Evolutionary conservation across 2,888 invertebrate genomes (phyloP), one percentile per base, ranked within the genome.

Genomic region (Agonopterix arenella): DNA sequence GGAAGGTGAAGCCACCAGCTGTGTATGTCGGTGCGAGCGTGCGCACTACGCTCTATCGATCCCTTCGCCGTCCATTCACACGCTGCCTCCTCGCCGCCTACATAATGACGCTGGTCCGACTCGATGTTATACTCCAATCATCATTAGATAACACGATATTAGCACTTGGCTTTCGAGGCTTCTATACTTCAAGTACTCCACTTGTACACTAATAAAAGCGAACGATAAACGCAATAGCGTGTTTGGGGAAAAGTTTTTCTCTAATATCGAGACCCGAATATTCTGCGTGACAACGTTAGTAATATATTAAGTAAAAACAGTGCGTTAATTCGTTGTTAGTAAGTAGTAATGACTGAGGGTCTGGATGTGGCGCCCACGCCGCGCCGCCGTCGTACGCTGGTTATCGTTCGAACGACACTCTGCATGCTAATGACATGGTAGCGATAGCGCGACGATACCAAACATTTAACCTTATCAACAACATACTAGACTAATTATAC

Each of bases 21-120:
- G 85, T 73, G 69, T 50, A 40, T 64, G 59, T 59, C 61, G 60
- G 13, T 3, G 8, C 51, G 55, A 58, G 57, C 77, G 77, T 66
- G 71, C 78, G 70, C 86, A 88, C 88, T 88, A 86, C 82, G 73
- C 79, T 69, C 62, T 80, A 77, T 73, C 66, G 80, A 89, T 88
- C 86, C 84, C 74, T 53, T 60, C 60, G 59, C 65, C 68, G 68
- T 76, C 82, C 83, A 84, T 86, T 86, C 88, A 88, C 80, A 74
- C 65, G 73, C 72, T 70, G 67, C 73, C 78, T 73, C 74, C 74
- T 71, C 73, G 56, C 76, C 84, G 80, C 85, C 86, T 80, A 85
- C 85, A 80, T 80, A 77, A 73, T 76, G 68, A 70, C 70, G 66
- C 64, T 69, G 58, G 56, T 61, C 69, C 73, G 62, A 69, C 61